phyloP scores from a whole-genome alignment of 2,797 vertebrate species.

The Xenops minutus region DNA sequence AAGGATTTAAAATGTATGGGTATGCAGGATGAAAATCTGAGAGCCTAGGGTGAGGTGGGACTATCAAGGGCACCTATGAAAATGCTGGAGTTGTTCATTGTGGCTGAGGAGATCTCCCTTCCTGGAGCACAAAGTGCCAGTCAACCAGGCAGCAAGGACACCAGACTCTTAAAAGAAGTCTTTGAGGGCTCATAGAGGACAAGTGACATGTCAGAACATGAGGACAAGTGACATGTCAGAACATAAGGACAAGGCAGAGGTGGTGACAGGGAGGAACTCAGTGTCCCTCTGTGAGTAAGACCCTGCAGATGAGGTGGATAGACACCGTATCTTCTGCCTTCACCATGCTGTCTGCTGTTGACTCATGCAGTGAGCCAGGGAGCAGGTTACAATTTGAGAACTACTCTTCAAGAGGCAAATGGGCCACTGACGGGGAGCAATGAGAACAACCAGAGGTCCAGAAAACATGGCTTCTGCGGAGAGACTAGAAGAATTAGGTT shows the following conservation, averaged over 20 bases:
- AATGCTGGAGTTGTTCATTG: not conserved
- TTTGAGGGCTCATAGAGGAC: not conserved
- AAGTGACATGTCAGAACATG: not conserved
- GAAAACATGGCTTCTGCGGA: not conserved
- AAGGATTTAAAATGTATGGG: not conserved
- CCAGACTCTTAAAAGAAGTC: not conserved
- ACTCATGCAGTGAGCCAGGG: not conserved
- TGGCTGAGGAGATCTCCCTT: not conserved
- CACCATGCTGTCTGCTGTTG: not conserved
- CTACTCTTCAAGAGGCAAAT: not conserved
- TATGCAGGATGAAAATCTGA: not conserved
- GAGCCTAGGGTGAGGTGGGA: not conserved
- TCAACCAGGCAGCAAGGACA: fast-evolving
- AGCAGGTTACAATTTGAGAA: not conserved
- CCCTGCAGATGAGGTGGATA: not conserved
- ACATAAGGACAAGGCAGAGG: not conserved
- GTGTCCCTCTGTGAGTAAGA: not conserved
- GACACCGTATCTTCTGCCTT: not conserved
- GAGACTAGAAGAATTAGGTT: conserved; percentile 12
- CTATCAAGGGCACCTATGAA: not conserved
- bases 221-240: not conserved
- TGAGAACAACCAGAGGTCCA: not conserved
- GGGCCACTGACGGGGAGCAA: not conserved
- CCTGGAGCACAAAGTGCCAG: not conserved
- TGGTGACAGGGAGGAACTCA: not conserved